phyloP scores from a whole-genome alignment of 2,888 invertebrate species.

The Synanthedon andrenaeformis region DNA sequence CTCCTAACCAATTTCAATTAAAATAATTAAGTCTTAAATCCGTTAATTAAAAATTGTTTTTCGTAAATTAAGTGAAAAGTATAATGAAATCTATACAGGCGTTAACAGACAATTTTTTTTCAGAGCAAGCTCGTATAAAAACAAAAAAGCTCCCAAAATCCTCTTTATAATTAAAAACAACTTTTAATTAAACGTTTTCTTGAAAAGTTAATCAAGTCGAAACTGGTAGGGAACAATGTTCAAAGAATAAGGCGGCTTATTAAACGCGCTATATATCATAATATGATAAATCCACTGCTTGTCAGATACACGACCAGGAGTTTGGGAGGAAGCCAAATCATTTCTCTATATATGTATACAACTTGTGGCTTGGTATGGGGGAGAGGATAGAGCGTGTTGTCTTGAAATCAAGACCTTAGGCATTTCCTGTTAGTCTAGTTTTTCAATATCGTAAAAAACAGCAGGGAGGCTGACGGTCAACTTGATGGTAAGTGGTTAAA shows the following conservation, averaged over 20 bases:
- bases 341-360: constrained; percentile 1
- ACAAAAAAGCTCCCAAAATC: background rate
- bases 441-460: too few relatives aligned
- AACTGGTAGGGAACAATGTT: constrained; percentile 2
- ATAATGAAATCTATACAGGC: background rate
- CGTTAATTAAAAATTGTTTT: too few relatives aligned
- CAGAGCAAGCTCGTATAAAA: background rate
- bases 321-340: constrained; percentile 33
- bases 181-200: constrained; percentile 5
- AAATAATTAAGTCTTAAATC: too few relatives aligned
- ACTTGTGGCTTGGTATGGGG: background rate
- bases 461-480: too few relatives aligned
- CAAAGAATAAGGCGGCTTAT: constrained; percentile 11
- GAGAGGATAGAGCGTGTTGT: background rate
- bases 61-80: too few relatives aligned
- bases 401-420: too few relatives aligned
- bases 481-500: too few relatives aligned
- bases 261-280: constrained; percentile 22
- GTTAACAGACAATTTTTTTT: background rate
- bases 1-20: too few relatives aligned
- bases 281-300: constrained; percentile 28
- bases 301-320: constrained; percentile 17
- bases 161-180: constrained; percentile 4
- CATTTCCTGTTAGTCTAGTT: too few relatives aligned
- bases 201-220: constrained; percentile 3